These are phyloP conservation scores for Alcis repandata DNA, from an alignment of 2,888 invertebrate genomes.

Conservation along the genomic window DNA sequence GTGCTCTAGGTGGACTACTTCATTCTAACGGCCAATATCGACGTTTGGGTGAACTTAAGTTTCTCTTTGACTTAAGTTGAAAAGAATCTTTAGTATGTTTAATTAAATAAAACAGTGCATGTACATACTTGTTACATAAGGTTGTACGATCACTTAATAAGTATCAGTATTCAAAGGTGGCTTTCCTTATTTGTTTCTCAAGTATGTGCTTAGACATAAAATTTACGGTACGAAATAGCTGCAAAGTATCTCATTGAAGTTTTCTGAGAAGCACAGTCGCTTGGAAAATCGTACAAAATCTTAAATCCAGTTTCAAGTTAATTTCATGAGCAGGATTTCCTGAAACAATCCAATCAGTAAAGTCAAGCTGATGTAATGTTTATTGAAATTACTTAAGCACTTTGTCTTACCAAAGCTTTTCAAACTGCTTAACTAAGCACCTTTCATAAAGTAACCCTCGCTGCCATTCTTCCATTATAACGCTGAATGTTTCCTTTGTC, in stretches of 20 bases:
- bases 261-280: too few species aligned
- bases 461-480: constrained; percentile 7
- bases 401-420: constrained; percentile 32
- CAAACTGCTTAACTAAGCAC: constrained; percentile 24
- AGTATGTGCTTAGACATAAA: too few species aligned
- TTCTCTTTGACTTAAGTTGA: neutral
- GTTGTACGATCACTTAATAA: too few species aligned
- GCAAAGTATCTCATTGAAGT: too few species aligned
- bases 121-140: too few species aligned
- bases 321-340: neutral
- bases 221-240: too few species aligned
- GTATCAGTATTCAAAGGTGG: too few species aligned
- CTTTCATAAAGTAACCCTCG: constrained; percentile 19
- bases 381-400: constrained; percentile 23
- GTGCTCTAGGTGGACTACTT: too few species aligned
- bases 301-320: neutral
- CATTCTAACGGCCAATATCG: neutral
- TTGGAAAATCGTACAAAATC: too few species aligned
- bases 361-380: constrained; percentile 15
- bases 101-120: too few species aligned
- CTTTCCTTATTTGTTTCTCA: too few species aligned
- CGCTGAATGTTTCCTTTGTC: constrained; percentile 31
- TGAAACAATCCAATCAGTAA: constrained; percentile 7
- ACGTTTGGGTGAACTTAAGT: neutral
- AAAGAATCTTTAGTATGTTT: neutral